Evolutionary conservation across 2,113 vertebrate genomes (phyloP).

Genomic region (Hippocampus abdominalis): DNA sequence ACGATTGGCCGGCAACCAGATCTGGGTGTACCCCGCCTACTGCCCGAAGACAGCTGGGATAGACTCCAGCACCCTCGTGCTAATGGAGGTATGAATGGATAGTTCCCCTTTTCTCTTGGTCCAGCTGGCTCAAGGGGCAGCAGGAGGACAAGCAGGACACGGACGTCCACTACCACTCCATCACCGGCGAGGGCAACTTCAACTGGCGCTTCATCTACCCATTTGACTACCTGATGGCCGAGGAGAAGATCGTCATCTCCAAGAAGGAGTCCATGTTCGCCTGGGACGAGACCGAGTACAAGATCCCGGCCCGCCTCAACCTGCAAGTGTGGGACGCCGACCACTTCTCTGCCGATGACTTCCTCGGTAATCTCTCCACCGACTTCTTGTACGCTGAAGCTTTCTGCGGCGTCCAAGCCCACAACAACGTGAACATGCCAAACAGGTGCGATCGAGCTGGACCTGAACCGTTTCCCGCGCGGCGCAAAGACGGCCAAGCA

Average conservation of each 20-base stretch:
- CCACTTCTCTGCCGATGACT: constrained; percentile 96
- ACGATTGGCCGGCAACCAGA: too few relatives aligned
- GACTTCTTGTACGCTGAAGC: too few relatives aligned
- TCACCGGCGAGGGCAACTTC: constrained; percentile 96
- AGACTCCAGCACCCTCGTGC: too few relatives aligned
- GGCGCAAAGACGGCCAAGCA: constrained; percentile 94
- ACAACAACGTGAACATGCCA: background rate
- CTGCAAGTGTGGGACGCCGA: constrained; percentile 98
- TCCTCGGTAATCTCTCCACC: constrained; percentile 75
- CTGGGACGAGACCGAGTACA: constrained; percentile 98
- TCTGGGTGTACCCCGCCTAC: too few relatives aligned
- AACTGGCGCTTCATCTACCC: constrained; percentile 97
- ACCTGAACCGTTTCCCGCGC: constrained; percentile 90
- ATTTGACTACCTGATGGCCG: constrained; percentile 93
- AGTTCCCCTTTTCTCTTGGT: background rate
- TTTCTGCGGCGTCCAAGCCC: background rate
- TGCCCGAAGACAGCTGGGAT: too few relatives aligned
- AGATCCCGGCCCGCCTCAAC: constrained; percentile 92
- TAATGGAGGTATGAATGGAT: too few relatives aligned
- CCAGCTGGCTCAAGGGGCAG: constrained; percentile 97
- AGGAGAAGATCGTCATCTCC: constrained; percentile 96
- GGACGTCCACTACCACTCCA: constrained; percentile 95
- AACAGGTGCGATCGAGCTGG: constrained; percentile 91
- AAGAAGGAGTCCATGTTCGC: constrained; percentile 99
- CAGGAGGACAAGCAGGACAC: constrained; percentile 99